These are phyloP conservation scores for Petrolisthes cinctipes DNA, from an alignment of 2,888 invertebrate species.

Conservation along the genomic window DNA sequence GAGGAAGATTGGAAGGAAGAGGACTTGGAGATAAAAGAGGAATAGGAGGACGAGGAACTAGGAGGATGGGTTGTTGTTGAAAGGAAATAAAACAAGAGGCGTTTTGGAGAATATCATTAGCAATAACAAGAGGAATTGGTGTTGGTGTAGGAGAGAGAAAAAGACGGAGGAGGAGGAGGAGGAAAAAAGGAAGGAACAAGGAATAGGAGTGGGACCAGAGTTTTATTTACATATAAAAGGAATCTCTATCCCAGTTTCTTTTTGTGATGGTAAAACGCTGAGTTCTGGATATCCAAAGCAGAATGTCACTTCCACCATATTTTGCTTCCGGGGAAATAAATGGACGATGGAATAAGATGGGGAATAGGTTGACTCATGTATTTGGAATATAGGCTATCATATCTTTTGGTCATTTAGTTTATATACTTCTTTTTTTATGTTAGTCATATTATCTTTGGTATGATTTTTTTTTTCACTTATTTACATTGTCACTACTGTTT, in stretches of 20 bases:
- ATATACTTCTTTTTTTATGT: too few relatives aligned
- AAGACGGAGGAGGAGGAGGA: constrained; percentile 5
- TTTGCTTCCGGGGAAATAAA: too few relatives aligned
- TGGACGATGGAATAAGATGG: too few relatives aligned
- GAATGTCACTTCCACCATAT: too few relatives aligned
- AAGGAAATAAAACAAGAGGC: not conserved
- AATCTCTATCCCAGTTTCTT: not conserved
- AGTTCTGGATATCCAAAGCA: not conserved
- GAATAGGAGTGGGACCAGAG: not conserved
- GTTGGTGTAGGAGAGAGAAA: not conserved
- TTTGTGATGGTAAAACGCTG: constrained; percentile 13
- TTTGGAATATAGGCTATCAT: too few relatives aligned
- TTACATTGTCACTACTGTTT: too few relatives aligned
- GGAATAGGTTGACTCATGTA: too few relatives aligned
- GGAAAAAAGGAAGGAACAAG: not conserved
- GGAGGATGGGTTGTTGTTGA: not conserved
- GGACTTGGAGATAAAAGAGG: not conserved
- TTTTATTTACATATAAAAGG: constrained; percentile 30
- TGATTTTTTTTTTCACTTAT: too few relatives aligned
- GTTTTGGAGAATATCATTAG: too few relatives aligned
- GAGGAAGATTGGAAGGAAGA: not conserved
- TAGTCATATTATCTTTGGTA: too few relatives aligned
- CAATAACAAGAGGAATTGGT: too few relatives aligned
- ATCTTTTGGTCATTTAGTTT: too few relatives aligned
- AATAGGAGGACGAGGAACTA: not conserved